Base-by-base conservation (phyloP, 37 sponge, comb jelly and placozoan genomes). In the Halichondria panicea region DNA sequence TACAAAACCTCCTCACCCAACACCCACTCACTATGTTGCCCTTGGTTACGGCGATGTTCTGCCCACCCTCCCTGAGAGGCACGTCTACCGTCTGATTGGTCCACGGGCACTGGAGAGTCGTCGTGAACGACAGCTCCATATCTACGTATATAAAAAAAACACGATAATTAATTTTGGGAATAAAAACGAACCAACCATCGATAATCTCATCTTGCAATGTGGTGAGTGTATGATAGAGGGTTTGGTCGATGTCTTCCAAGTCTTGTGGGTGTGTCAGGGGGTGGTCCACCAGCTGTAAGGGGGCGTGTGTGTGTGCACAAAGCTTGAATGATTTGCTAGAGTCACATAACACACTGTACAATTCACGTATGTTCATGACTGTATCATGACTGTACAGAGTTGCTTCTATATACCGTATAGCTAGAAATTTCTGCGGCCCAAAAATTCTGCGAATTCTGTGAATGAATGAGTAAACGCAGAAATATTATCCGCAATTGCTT, bases 11-110 rank as follows among this genome's bases (percentile, higher is more conserved):
- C n/a, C n/a, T n/a, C n/a, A n/a, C 11, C 63, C 6, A 6, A 24
- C n/a, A n/a, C n/a, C n/a, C n/a, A n/a, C 44, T 0, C n/a, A 78
- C 89, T 69, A 82, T 88, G 63, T 88, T 88, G 1, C 73, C 75
- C 50, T 81, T 44, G n/a, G 74, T 74, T 18, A 88, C 89, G 18
- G 28, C 2, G 8, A 52, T 73, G 37, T 32, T 56, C 27, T 69
- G 37, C 28, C 75, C 75, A 28, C 60, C 75, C 25, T 74, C 75
- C 44, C 54, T 11, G 2, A 74, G 4, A 9, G 75, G 68, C 0
- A 56, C 13, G 28, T 72, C 74, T 4, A 74, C 37, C 1, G 48
- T 66, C 56, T 64, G 37, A 13, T 31, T 48, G 28, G 13, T 35
- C 58, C 68, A 67, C 22, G 75, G 83, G 58, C 67, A 82, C 37